phyloP scores from a whole-genome alignment of 1,140 invertebrate species.

The Diachasmimorpha longicaudata region DNA sequence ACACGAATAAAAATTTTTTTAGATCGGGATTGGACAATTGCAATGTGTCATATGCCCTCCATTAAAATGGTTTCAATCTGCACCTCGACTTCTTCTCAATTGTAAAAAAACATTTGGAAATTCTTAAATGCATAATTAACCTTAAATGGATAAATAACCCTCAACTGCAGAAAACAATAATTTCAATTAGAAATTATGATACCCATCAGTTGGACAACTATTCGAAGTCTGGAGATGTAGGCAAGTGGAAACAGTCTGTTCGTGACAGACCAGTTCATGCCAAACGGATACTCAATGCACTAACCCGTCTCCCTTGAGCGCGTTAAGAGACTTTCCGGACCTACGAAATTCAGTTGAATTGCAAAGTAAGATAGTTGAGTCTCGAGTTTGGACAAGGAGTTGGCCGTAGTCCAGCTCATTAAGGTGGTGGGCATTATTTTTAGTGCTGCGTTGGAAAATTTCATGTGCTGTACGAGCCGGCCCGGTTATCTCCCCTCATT shows the following conservation, averaged over 20 bases:
- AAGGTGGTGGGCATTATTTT: neutral
- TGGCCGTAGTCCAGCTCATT: slow-evolving; percentile 20
- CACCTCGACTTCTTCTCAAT: no score
- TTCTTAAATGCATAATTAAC: no score
- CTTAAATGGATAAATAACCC: no score
- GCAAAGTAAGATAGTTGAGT: neutral
- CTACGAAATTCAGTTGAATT: neutral
- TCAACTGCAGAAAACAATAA: no score
- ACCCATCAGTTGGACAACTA: neutral
- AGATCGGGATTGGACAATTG: no score
- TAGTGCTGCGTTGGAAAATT: neutral
- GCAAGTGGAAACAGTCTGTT: neutral
- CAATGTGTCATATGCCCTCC: no score
- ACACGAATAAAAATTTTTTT: no score
- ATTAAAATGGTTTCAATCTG: no score
- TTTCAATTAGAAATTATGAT: neutral
- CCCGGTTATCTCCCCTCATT: neutral
- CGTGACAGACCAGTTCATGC: neutral
- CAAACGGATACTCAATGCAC: neutral
- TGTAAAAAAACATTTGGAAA: no score
- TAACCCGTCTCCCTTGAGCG: neutral
- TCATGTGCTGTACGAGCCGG: neutral
- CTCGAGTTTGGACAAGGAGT: slow-evolving; percentile 11
- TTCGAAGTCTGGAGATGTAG: neutral
- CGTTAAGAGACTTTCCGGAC: neutral